Base-by-base conservation (phyloP, 1,140 invertebrate species). In the Drosophila teissieri region DNA sequence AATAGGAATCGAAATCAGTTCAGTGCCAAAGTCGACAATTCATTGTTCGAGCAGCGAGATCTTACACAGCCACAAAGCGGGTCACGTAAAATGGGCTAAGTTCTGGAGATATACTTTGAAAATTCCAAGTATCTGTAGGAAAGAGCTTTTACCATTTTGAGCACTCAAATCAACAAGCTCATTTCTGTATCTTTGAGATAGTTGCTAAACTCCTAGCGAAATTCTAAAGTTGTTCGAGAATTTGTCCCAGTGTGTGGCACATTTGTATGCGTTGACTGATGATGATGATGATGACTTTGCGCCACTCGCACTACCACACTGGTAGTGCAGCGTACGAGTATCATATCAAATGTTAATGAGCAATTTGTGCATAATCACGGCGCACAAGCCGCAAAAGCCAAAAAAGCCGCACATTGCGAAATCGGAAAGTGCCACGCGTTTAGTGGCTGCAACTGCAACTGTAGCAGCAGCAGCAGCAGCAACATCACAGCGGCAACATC, bases 301-400 rank as follows among this genome's bases (percentile, higher is more conserved):
- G 52, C 10, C 68, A 58, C 53, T 11, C 27, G 27, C 14, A 49
- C 22, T 14, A 12, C 46, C 3, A 5, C 46, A 49, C 24, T 27
- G n/a, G n/a, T n/a, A n/a, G n/a, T 14, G n/a, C 37, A 42, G 27
- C 11, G 1, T 52, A 15, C 39, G 24, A 53, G 22, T 56, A 69
- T 49, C 51, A 57, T 48, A 80, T 84, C 62, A 72, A 83, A 73
- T 77, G 75, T 76, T 69, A 74, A 85, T 85, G 70, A 58, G 62
- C 67, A 80, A 85, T 78, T 78, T 85, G 75, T 85, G 73, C 73
- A 80, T 69, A 77, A 78, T 74, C 67, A 80, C 51, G 52, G 42
- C 11, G 44, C 51, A 48, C 42, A 61, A 72, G 76, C 69, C 76
- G 15, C 58, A 75, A 76, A 77, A 64, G 48, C 70, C 72, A 51